Conservation (phyloP, 2,113 vertebrate species). For the Ondatra zibethicus region DNA sequence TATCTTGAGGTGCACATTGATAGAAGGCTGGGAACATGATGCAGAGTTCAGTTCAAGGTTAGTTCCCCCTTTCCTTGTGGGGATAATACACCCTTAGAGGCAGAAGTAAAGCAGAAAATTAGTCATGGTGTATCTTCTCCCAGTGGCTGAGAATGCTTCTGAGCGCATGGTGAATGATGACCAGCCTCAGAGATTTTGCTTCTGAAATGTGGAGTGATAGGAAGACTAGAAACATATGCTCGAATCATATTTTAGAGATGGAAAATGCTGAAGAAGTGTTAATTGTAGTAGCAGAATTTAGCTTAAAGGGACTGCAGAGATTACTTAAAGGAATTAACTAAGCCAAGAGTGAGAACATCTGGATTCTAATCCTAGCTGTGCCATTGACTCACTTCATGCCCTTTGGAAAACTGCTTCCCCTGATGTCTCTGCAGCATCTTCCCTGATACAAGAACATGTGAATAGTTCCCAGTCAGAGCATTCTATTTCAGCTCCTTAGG, state of each 20-base stretch:
- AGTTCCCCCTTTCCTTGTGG: background rate
- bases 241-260: background rate
- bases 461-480: background rate
- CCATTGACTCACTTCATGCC: background rate
- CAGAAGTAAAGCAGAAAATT: background rate
- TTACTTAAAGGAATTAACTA: background rate
- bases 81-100: background rate
- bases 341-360: background rate
- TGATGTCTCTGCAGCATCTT: background rate
- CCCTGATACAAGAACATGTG: background rate
- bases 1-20: background rate
- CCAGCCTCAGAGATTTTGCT: background rate
- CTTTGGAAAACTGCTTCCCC: background rate
- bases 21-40: background rate
- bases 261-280: background rate
- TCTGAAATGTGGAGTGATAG: background rate
- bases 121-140: background rate
- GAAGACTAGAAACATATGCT: background rate
- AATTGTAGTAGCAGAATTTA: constrained; percentile 27
- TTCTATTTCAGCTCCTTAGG: background rate
- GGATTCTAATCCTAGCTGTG: background rate
- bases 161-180: background rate
- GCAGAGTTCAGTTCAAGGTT: background rate
- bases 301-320: background rate
- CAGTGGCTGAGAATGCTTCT: background rate